Percentiles rank a stretch among this genome's conserved stretches.
phyloP scores from a whole-genome alignment of 30 jellyfish, hydroid and myxozoan genomes.

The Haliclystus octoradiatus region DNA sequence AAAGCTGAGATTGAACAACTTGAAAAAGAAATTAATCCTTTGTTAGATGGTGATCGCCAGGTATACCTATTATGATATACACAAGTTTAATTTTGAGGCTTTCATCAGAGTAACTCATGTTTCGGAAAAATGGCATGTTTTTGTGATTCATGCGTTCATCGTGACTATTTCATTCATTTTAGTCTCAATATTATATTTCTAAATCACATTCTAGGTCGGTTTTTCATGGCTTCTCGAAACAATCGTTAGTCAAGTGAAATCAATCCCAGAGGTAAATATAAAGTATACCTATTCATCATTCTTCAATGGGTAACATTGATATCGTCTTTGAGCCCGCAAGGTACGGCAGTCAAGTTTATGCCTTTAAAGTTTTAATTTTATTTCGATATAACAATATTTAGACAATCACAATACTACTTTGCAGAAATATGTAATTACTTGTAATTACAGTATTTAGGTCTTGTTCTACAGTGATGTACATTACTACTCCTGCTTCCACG shows the following conservation, averaged over 20 bases:
- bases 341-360: too few species aligned
- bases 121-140: background rate
- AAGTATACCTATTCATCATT: background rate
- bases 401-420: too few species aligned
- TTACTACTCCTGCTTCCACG: too few species aligned
- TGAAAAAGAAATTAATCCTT: slow-evolving; percentile 88
- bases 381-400: too few species aligned
- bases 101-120: background rate
- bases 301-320: too few species aligned
- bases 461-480: too few species aligned
- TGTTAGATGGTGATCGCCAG: slow-evolving; percentile 92
- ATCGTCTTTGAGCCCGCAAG: too few species aligned
- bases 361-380: too few species aligned
- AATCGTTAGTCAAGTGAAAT: slow-evolving; percentile 57
- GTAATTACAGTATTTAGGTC: too few species aligned
- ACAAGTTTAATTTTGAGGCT: background rate
- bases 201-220: slow-evolving; percentile 45
- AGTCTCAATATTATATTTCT: background rate
- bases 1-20: slow-evolving; percentile 52
- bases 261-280: slow-evolving; percentile 71
- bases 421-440: too few species aligned
- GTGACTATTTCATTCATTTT: background rate
- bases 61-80: slow-evolving; percentile 14
- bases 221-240: slow-evolving; percentile 65
- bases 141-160: too few species aligned